These are phyloP conservation scores for Clarias platycephalus DNA, from an alignment of 2,797 vertebrate species.

Conservation along the genomic window DNA sequence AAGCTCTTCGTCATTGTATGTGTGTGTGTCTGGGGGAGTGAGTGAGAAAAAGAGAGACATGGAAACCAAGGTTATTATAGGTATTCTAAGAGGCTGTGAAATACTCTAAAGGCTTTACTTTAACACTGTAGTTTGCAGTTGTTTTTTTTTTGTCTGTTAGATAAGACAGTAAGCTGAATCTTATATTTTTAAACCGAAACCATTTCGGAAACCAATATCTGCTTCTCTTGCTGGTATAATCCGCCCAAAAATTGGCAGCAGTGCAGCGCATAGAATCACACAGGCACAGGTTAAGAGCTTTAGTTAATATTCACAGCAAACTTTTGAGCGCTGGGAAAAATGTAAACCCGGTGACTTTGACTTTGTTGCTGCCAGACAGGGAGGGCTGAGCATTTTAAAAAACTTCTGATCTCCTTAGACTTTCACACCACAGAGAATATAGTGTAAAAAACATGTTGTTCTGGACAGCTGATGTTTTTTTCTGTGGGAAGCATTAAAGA, in stretches of 20 bases:
- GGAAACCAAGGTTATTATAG: neutral
- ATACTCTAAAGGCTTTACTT: neutral
- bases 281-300: neutral
- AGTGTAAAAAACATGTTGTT: neutral
- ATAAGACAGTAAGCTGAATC: conserved; percentile 12
- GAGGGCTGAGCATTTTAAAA: neutral
- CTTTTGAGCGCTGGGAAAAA: neutral
- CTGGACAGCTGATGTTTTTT: neutral
- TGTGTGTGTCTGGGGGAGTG: neutral
- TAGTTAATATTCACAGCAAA: conserved; percentile 7
- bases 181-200: neutral
- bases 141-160: neutral
- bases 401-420: neutral
- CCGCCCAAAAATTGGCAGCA: neutral
- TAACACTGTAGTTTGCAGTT: neutral
- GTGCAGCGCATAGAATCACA: neutral
- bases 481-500: neutral
- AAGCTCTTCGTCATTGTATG: neutral
- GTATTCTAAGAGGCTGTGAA: neutral
- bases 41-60: neutral
- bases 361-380: neutral
- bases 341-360: conserved; percentile 9
- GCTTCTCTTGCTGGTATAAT: neutral
- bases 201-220: neutral
- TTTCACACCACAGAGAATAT: neutral